phyloP scores from a whole-genome alignment of 2,797 vertebrate species.

The Aulostomus chinensis region DNA sequence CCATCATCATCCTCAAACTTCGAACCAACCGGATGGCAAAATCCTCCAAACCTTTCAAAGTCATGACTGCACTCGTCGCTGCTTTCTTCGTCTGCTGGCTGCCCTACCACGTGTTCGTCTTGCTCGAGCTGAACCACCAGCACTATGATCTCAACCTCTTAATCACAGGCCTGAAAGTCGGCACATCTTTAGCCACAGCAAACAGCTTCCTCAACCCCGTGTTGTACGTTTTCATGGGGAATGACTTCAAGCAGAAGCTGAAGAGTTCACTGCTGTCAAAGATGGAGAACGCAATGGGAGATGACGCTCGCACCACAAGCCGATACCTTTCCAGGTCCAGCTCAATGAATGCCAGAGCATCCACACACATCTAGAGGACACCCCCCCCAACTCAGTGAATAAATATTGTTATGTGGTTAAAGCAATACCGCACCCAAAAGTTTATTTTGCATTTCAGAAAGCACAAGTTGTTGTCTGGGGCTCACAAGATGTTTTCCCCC shows the following conservation, averaged over 20 bases:
- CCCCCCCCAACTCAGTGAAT: no score
- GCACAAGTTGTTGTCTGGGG: no score
- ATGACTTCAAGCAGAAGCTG: constrained; percentile 89
- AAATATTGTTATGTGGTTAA: no score
- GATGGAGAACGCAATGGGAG: constrained; percentile 88
- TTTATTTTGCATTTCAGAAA: no score
- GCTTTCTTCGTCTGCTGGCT: constrained; percentile 88
- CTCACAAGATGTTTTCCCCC: no score
- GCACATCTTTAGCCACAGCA: constrained; percentile 57
- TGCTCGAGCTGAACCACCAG: constrained; percentile 58
- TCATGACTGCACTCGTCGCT: constrained; percentile 87
- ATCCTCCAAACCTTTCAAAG: constrained; percentile 88
- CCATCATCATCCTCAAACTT: constrained; percentile 84
- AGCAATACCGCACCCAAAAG: no score
- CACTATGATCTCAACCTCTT: background rate
- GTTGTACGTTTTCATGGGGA: constrained; percentile 93
- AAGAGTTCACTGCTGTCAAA: constrained; percentile 85
- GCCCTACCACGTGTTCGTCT: constrained; percentile 69
- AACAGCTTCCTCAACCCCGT: constrained; percentile 97
- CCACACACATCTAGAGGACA: constrained; percentile 72
- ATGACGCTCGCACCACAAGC: constrained; percentile 85
- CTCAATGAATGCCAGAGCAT: constrained; percentile 73
- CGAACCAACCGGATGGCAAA: constrained; percentile 83
- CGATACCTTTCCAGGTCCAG: constrained; percentile 88
- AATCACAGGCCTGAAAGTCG: constrained; percentile 31